Evolutionary conservation across 2,888 invertebrate genomes (phyloP).

Genomic region (Spisula subtruncata): DNA sequence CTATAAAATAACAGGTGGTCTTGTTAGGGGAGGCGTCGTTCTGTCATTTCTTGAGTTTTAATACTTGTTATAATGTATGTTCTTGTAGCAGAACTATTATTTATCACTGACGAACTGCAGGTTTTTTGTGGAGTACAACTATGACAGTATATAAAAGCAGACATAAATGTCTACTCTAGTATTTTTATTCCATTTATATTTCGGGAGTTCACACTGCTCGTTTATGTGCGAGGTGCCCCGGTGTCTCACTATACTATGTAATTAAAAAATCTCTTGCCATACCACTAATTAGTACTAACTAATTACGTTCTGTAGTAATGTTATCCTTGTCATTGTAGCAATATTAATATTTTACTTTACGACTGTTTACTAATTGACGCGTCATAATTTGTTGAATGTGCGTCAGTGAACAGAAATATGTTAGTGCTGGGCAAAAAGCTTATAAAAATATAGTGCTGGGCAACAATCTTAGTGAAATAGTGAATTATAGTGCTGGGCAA

Average conservation of each 20-base stretch:
- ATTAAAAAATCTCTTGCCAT: slow-evolving; percentile 18
- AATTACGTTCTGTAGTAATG: background rate
- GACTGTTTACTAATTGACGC: background rate
- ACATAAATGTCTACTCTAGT: background rate
- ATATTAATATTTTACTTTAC: background rate
- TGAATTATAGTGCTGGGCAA: too few relatives aligned
- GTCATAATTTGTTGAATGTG: background rate
- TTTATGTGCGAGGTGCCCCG: background rate
- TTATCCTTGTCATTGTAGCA: background rate
- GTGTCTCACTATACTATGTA: background rate
- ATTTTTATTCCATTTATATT: slow-evolving; percentile 15
- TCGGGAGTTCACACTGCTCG: background rate
- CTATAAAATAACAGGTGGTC: background rate
- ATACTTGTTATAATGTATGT: background rate
- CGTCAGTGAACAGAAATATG: background rate
- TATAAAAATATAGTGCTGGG: too few relatives aligned
- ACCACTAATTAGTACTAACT: background rate
- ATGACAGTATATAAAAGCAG: background rate
- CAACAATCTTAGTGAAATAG: too few relatives aligned
- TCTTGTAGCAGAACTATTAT: background rate
- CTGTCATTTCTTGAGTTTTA: slow-evolving; percentile 7
- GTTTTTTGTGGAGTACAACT: background rate
- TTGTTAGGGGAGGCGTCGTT: slow-evolving; percentile 5
- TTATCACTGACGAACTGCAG: background rate
- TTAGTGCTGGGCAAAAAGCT: too few relatives aligned